Conservation (phyloP, 2,797 vertebrate genomes). For the Enteromius treurensis region DNA sequence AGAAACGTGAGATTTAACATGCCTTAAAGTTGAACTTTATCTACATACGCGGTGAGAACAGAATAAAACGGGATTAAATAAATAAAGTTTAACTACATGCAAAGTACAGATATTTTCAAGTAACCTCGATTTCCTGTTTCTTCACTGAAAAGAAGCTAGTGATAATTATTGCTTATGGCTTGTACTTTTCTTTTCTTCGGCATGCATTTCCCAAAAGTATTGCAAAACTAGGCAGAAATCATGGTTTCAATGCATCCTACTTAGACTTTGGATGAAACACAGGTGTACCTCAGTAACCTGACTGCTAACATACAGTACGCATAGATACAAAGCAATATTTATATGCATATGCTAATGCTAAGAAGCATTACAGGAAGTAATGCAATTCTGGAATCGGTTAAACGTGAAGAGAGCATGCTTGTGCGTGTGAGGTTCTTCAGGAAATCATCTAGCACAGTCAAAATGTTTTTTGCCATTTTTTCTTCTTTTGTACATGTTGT, state of each 20-base stretch:
- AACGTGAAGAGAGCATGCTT: not conserved
- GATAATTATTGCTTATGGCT: not conserved
- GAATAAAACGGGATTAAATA: not conserved
- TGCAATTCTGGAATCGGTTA: not conserved
- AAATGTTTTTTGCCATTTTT: too few relatives aligned
- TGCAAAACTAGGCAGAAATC: not conserved
- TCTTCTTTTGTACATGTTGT: too few relatives aligned
- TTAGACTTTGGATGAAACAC: not conserved
- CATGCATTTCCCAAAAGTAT: not conserved
- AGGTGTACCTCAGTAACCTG: conserved; percentile 23
- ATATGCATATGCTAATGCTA: not conserved
- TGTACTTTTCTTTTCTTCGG: not conserved
- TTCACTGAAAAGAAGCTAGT: not conserved
- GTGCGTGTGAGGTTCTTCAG: not conserved
- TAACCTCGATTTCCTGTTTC: not conserved
- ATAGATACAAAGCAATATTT: conserved; percentile 15
- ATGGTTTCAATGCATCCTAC: not conserved
- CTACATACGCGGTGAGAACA: not conserved
- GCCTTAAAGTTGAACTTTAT: not conserved
- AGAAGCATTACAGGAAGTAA: too few relatives aligned
- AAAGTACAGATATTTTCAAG: conserved; percentile 8
- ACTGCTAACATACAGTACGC: not conserved
- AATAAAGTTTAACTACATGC: not conserved
- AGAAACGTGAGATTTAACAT: not conserved
- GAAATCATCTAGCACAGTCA: not conserved